phyloP scores from a whole-genome alignment of 2,113 vertebrate genomes.

The Colossoma macropomum region DNA sequence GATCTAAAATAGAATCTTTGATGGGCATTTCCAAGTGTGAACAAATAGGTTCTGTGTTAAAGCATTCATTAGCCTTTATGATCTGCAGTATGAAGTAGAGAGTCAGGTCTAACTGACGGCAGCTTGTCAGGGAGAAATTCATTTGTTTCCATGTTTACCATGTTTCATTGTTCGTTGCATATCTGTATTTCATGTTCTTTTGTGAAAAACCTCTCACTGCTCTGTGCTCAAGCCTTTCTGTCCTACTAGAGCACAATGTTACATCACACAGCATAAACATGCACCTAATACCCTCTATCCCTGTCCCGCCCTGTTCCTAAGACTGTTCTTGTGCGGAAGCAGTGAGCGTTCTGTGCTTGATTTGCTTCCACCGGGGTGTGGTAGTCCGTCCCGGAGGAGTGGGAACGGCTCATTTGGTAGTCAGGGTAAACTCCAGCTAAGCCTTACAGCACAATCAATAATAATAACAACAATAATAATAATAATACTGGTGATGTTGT shows the following conservation, averaged over 20 bases:
- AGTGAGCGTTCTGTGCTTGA: conserved; percentile 4
- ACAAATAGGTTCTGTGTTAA: neutral
- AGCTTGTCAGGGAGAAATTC: neutral
- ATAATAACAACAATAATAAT: no score
- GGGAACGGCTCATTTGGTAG: conserved; percentile 44
- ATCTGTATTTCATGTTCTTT: neutral
- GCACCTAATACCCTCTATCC: conserved; percentile 25
- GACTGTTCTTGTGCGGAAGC: conserved; percentile 34
- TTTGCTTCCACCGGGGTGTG: conserved; percentile 33
- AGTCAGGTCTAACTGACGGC: neutral
- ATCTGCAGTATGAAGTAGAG: neutral
- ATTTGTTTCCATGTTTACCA: neutral
- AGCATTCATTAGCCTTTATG: neutral
- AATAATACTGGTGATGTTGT: no score
- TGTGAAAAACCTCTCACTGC: conserved; percentile 6
- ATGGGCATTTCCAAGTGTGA: neutral
- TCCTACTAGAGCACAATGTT: conserved; percentile 20
- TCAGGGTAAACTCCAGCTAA: conserved; percentile 20
- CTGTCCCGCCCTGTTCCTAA: conserved; percentile 18
- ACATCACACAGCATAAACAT: conserved; percentile 29
- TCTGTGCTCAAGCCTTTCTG: conserved; percentile 13
- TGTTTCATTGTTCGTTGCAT: neutral
- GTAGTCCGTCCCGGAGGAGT: conserved; percentile 25
- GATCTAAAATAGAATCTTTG: neutral
- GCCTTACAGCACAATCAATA: neutral